Evolutionary conservation across 2,113 vertebrate genomes (phyloP).

Genomic region (Gallinago jamesoni): DNA sequence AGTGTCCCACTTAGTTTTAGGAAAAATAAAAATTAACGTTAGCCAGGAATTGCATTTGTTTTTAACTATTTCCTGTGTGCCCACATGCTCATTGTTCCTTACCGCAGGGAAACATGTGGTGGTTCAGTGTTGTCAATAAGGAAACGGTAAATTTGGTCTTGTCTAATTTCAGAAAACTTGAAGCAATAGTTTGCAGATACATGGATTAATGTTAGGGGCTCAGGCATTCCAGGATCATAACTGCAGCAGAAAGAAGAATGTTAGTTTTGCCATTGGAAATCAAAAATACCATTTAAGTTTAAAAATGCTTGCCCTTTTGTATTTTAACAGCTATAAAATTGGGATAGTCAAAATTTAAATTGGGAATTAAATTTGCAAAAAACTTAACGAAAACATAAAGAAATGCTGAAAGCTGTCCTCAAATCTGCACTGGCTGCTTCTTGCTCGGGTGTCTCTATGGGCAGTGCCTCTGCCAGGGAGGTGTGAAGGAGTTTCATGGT

Average conservation of each 20-base stretch:
- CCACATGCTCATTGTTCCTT: fast-evolving
- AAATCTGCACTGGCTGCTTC: neutral
- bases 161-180: neutral
- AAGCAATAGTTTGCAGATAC: neutral
- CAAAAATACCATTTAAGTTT: neutral
- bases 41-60: neutral
- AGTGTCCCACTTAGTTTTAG: neutral
- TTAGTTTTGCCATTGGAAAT: neutral
- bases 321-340: neutral
- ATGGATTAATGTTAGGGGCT: neutral
- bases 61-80: neutral
- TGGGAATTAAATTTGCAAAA: neutral
- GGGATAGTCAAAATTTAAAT: neutral
- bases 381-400: neutral
- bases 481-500: neutral
- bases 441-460: neutral
- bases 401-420: neutral
- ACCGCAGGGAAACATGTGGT: neutral
- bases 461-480: neutral
- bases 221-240: neutral
- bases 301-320: neutral
- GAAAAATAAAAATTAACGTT: neutral
- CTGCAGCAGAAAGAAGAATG: neutral
- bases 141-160: neutral
- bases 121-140: neutral